Evolutionary conservation across 2,888 invertebrate species (phyloP).

Genomic region (Zele albiditarsus): DNA sequence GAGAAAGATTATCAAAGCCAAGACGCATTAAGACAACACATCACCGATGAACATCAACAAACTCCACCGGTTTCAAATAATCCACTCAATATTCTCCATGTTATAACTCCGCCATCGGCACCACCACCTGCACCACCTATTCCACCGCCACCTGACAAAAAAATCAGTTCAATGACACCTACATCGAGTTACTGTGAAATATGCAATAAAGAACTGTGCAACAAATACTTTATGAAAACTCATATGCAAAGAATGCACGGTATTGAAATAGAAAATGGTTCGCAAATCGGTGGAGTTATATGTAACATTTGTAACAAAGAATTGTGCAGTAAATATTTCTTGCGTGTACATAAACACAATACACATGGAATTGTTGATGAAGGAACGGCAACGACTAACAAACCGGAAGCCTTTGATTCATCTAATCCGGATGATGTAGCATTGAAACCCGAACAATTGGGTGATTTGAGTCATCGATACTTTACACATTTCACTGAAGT

Average conservation of each 20-base stretch:
- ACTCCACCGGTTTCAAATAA: slow-evolving; percentile 19
- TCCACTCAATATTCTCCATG: slow-evolving; percentile 46
- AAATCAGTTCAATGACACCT: slow-evolving; percentile 79
- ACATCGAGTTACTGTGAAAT: slow-evolving; percentile 96
- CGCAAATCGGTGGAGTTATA: slow-evolving; percentile 93
- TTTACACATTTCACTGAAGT: slow-evolving; percentile 83
- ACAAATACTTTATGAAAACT: slow-evolving; percentile 99
- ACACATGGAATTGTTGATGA: slow-evolving; percentile 97
- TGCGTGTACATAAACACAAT: slow-evolving; percentile 97
- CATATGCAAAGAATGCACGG: slow-evolving; percentile 99
- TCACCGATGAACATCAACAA: slow-evolving; percentile 79
- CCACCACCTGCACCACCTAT: slow-evolving; percentile 51
- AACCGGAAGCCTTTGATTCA: slow-evolving; percentile 63
- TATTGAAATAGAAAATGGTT: slow-evolving; percentile 93
- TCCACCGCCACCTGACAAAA: slow-evolving; percentile 73
- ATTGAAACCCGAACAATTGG: slow-evolving; percentile 75
- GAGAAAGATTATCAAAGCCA: slow-evolving; percentile 78
- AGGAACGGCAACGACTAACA: slow-evolving; percentile 73
- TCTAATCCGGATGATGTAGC: slow-evolving; percentile 70
- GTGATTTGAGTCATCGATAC: slow-evolving; percentile 78
- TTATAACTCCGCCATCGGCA: slow-evolving; percentile 33
- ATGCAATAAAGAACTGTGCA: slow-evolving; percentile 98
- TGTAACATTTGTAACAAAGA: slow-evolving; percentile 99
- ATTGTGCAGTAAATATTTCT: slow-evolving; percentile 97
- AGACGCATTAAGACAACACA: slow-evolving; percentile 81